Evolutionary conservation across 2,888 invertebrate genomes (phyloP).

Genomic region (Euplexia lucipara): DNA sequence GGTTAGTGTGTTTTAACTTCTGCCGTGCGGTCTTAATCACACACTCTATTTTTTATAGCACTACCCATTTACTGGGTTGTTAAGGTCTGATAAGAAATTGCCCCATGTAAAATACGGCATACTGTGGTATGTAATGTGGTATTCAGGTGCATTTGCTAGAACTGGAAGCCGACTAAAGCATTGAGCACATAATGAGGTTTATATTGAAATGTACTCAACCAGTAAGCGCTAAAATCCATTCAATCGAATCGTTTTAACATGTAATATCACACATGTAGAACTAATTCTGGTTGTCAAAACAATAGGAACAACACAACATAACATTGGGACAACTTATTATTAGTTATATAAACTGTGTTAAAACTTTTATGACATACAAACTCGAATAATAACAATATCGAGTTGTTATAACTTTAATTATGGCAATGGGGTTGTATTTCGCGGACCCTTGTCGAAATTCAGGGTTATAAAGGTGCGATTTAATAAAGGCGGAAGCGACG

Average conservation of each 20-base stretch:
- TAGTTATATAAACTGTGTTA: slow-evolving; percentile 43
- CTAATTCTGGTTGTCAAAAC: slow-evolving; percentile 44
- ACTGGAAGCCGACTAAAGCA: too few relatives aligned
- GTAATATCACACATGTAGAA: slow-evolving; percentile 13
- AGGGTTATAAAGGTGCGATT: slow-evolving; percentile 13
- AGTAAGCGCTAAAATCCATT: neutral
- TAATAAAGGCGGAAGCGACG: neutral
- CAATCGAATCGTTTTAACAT: slow-evolving; percentile 2
- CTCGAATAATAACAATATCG: slow-evolving; percentile 59
- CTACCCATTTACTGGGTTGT: too few relatives aligned
- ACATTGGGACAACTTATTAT: slow-evolving; percentile 28
- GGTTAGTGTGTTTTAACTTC: too few relatives aligned
- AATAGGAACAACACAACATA: slow-evolving; percentile 42
- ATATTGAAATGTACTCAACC: neutral
- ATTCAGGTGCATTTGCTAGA: too few relatives aligned
- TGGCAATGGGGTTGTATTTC: slow-evolving; percentile 60
- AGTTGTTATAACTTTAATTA: slow-evolving; percentile 67
- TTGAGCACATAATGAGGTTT: neutral
- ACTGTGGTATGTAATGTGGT: too few relatives aligned
- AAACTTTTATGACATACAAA: slow-evolving; percentile 64
- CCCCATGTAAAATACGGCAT: too few relatives aligned
- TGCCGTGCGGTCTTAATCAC: too few relatives aligned
- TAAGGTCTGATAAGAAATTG: too few relatives aligned
- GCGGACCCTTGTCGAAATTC: slow-evolving; percentile 52
- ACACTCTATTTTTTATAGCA: too few relatives aligned